These are phyloP conservation scores for Tragelaphus eurycerus DNA, from an alignment of 2,797 vertebrate species.

Conservation along the genomic window DNA sequence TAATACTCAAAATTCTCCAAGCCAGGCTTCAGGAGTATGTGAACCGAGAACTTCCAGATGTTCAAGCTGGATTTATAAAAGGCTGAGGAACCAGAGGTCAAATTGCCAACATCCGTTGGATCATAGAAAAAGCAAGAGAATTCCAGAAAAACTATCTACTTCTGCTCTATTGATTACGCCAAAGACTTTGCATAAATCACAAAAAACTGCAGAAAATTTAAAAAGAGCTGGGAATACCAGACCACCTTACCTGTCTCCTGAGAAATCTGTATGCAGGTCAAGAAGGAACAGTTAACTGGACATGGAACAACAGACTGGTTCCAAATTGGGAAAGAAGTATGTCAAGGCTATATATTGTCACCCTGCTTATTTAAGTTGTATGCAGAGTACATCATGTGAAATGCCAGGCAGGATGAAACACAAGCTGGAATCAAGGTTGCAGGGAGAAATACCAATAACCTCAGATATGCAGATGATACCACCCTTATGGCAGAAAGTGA, in stretches of 20 bases:
- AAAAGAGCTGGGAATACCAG: background rate
- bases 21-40: background rate
- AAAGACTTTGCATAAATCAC: background rate
- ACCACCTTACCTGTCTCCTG: background rate
- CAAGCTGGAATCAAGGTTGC: background rate
- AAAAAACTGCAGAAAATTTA: background rate
- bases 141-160: background rate
- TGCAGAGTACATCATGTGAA: background rate
- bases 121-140: background rate
- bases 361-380: background rate
- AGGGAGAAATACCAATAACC: background rate
- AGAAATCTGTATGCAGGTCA: background rate
- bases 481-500: background rate
- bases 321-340: background rate
- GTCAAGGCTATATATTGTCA: background rate
- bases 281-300: background rate
- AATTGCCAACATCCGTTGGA: background rate
- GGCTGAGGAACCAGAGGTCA: background rate
- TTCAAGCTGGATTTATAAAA: background rate
- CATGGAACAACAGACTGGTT: background rate
- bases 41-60: background rate
- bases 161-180: background rate
- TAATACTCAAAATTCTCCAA: background rate
- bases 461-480: background rate
- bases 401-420: background rate